Evolutionary conservation across 2,113 vertebrate species (phyloP).

Genomic region (Telmatochromis bifrenatus): DNA sequence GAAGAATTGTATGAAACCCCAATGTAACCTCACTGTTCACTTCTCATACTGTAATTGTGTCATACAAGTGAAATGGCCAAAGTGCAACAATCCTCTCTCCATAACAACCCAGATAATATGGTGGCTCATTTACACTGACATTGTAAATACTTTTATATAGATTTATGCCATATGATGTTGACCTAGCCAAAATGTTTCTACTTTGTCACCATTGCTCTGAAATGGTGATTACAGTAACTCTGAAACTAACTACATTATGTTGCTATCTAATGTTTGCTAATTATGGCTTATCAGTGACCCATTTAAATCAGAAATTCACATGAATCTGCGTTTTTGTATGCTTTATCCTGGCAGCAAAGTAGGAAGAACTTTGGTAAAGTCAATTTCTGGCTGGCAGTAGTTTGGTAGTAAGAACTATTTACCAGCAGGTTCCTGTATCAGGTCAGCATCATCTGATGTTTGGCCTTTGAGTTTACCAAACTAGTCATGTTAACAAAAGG

Average conservation of each 20-base stretch:
- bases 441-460: neutral
- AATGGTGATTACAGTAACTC: neutral
- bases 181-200: neutral
- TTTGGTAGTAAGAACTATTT: neutral
- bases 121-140: neutral
- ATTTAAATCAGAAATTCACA: neutral
- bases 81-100: neutral
- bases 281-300: neutral
- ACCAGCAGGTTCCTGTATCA: neutral
- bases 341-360: neutral
- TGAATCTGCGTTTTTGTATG: neutral
- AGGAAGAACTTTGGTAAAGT: neutral
- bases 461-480: neutral
- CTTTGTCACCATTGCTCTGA: neutral
- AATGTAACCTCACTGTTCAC: neutral
- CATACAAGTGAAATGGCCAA: neutral
- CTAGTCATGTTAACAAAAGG: neutral
- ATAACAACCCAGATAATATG: neutral
- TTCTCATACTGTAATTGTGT: neutral
- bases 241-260: neutral
- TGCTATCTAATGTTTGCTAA: neutral
- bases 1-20: neutral
- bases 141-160: neutral
- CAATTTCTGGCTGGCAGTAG: neutral
- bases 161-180: neutral